Percentiles rank a stretch among this genome's conserved stretches.
These are phyloP conservation scores for Belonocnema kinseyi DNA, from an alignment of 1,140 invertebrate species.

Conservation along the genomic window DNA sequence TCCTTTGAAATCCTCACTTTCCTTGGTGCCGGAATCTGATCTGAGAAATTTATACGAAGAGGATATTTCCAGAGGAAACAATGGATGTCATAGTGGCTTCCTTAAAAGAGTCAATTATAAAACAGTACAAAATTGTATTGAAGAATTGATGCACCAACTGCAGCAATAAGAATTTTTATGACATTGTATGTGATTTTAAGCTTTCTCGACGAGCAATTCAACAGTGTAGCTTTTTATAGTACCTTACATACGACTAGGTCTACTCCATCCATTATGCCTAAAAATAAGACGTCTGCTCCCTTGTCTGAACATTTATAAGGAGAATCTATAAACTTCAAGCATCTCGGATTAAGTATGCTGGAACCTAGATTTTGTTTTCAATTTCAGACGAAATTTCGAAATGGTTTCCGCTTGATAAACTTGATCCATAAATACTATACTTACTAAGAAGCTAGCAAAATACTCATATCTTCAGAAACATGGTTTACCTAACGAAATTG, in stretches of 20 bases:
- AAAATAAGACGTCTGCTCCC: slow-evolving; percentile 19
- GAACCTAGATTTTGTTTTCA: slow-evolving; percentile 36
- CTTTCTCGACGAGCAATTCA: slow-evolving; percentile 41
- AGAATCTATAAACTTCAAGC: slow-evolving; percentile 35
- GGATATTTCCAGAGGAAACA: slow-evolving; percentile 34
- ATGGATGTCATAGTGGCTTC: slow-evolving; percentile 54
- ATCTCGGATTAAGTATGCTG: slow-evolving; percentile 39
- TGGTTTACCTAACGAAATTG: no score
- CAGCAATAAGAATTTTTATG: slow-evolving; percentile 39
- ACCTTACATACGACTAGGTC: slow-evolving; percentile 40
- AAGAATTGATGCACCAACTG: slow-evolving; percentile 60
- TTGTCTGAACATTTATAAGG: slow-evolving; percentile 38
- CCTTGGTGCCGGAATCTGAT: neutral
- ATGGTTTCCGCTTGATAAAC: slow-evolving; percentile 24
- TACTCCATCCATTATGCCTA: slow-evolving; percentile 38
- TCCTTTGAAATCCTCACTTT: neutral
- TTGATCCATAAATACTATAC: slow-evolving; percentile 28
- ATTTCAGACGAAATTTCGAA: slow-evolving; percentile 35
- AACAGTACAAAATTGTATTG: slow-evolving; percentile 54
- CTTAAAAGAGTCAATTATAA: slow-evolving; percentile 53
- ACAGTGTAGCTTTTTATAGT: slow-evolving; percentile 39
- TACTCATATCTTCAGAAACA: slow-evolving; percentile 41
- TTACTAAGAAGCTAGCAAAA: slow-evolving; percentile 37
- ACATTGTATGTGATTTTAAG: slow-evolving; percentile 26
- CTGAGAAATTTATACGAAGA: slow-evolving; percentile 25